Base-by-base conservation (phyloP, 2,113 vertebrate species). In the Vicugna pacos region DNA sequence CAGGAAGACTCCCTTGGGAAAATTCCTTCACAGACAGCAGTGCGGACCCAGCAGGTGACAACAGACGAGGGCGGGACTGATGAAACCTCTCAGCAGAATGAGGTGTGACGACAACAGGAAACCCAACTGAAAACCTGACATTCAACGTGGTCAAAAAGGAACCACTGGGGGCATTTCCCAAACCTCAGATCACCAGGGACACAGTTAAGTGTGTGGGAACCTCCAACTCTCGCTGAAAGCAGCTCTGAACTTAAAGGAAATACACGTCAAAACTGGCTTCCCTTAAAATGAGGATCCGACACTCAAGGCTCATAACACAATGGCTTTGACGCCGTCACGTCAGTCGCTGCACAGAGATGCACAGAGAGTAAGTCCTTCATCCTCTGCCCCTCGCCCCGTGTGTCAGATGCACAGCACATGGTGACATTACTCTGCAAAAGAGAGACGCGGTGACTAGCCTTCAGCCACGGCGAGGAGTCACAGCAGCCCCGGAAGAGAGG, bases 261-360 rank as follows among this genome's bases (percentile, higher is more conserved):
- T 6, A 50, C 0, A 70, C 1, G 2, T 64, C 62, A 26, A 35
- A 84, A 58, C 10, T 1, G 16, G 69, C 70, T 88, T 24, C 46
- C 60, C 52, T 38, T 26, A 28, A 52, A 6, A 82, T 2, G 12
- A 50, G 46, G 65, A 1, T 8, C 46, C 19, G 67, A 56, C 5
- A 20, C 52, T 16, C 48, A 0, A 13, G 67, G n/a, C 67, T 38
- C 2, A 6, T 5, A 48, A 62, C n/a, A 42, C 62, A 20, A 20
- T 1, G 38, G 64, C 72, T 54, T 46, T 60, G 26, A 1, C 1
- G 42, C 79, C 0, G 0, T 67, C 76, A 69, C 3, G 2, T 14
- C 38, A 28, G 42, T 54, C 1, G 3, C 54, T 2, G 10, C 17
- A 38, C 0, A 1, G 54, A 64, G 16, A 15, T 16, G 20, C 26